A percentile compares a stretch with the other conserved stretches of the same genome.
Evolutionary conservation across 1,140 invertebrate genomes (phyloP).

Genomic region (Tribolium madens): DNA sequence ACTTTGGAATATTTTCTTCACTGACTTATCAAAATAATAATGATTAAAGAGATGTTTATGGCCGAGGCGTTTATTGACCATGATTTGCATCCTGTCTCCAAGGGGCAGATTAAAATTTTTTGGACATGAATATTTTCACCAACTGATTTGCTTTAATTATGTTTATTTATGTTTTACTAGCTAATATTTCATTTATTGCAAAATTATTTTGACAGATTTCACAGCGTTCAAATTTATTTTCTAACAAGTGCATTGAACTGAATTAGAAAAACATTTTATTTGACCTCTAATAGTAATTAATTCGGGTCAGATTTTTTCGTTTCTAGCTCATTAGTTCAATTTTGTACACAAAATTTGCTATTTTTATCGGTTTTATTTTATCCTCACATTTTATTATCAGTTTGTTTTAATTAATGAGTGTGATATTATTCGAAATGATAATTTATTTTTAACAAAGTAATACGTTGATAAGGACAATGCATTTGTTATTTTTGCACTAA

Average conservation of each 20-base stretch:
- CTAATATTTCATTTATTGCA: no score
- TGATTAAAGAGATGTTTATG: not conserved
- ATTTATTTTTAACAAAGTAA: not conserved
- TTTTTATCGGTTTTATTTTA: not conserved
- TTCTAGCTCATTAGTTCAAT: not conserved
- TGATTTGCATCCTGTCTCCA: not conserved
- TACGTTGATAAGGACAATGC: constrained; percentile 34
- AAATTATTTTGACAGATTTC: no score
- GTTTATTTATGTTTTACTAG: no score
- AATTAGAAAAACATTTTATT: not conserved
- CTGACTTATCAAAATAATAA: not conserved
- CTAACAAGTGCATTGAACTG: no score
- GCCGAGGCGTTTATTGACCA: not conserved
- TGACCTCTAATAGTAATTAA: not conserved
- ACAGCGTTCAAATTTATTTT: no score
- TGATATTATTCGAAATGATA: not conserved
- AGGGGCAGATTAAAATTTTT: not conserved
- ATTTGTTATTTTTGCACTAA: not conserved
- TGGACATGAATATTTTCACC: no score
- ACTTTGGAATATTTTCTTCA: not conserved
- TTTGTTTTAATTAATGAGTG: not conserved
- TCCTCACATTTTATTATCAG: not conserved
- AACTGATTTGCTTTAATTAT: no score
- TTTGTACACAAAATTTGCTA: not conserved
- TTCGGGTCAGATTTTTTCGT: not conserved